phyloP scores from a whole-genome alignment of 2,797 vertebrate species.

The Harpagifer antarcticus region DNA sequence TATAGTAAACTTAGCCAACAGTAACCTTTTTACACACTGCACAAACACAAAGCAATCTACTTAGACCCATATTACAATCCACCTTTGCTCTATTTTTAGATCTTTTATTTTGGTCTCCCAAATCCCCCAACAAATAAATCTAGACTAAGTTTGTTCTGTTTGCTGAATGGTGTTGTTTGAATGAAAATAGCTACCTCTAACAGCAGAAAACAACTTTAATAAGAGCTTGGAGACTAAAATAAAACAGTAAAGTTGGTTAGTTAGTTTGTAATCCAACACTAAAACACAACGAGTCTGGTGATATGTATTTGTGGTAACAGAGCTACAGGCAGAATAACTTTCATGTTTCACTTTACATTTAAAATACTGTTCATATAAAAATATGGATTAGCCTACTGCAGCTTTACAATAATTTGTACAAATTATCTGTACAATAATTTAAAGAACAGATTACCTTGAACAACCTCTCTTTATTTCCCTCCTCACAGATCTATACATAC shows the following conservation, averaged over 20 bases:
- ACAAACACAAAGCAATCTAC: no score
- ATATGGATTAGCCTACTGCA: background rate
- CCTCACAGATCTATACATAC: conserved; percentile 90
- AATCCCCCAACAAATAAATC: background rate
- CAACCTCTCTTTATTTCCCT: background rate
- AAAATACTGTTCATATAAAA: background rate
- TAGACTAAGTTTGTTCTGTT: background rate
- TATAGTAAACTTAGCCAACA: no score
- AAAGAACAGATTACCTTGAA: background rate
- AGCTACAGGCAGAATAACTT: no score
- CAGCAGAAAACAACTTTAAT: background rate
- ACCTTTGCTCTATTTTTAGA: background rate
- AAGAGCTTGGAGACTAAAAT: background rate
- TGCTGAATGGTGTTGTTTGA: background rate
- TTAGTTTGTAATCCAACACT: background rate
- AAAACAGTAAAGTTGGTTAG: background rate
- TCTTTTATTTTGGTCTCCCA: background rate
- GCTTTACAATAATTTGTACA: background rate
- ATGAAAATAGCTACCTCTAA: background rate
- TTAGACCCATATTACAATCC: no score
- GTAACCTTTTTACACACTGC: no score
- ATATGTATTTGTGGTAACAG: no score
- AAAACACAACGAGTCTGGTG: background rate
- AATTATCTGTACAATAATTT: background rate
- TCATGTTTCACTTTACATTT: no score